Evolutionary conservation across 2,888 invertebrate genomes (phyloP), one percentile per base, ranked within the genome.

Genomic region (Calliopum simillimum): DNA sequence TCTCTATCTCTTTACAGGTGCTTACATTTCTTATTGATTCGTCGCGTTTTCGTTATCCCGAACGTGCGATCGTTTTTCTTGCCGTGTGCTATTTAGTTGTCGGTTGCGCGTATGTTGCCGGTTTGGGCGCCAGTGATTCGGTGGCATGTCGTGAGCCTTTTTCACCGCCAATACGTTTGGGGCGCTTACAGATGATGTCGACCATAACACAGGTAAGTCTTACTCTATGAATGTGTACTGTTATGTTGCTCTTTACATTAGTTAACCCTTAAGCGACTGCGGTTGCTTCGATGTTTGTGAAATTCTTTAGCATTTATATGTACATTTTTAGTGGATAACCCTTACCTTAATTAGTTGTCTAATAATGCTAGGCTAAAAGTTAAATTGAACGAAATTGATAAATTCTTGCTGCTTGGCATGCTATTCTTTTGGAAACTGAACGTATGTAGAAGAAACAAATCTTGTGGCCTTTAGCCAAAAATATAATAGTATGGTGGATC

Each of bases 51-150:
- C 92, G 96, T 55, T 99, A 99, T 87, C 99, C 99, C 13, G 99
- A 99, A 86, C 90, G 98, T 76, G 98, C 99, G 2, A 98, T 99
- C 73, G 97, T 99, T 80, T 99, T 98, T 86, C 88, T 99, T 70
- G 97, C 98, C 19, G 93, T 97, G 5, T 99, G 99, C 86, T 98
- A 98, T 86, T 89, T 98, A 79, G 94, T 98, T 90, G 95, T 98
- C 55, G 96, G 98, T 19, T 88, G 95, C 75, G 95, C 96, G 58
- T 98, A 98, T 87, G 93, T 95, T 21, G 93, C 93, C 76, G 95
- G 95, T 6, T 93, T 94, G 87, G 89, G 92, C 77, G 92, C 94
- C 73, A 94, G 94, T 62, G 94, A 96, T 81, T 90, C 90, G 69
- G 92, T 96, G 56, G 90, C 95, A 70, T 96, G 96, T 84, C 91